phyloP scores from a whole-genome alignment of 1,140 invertebrate species.

The Drosophila funebris region DNA sequence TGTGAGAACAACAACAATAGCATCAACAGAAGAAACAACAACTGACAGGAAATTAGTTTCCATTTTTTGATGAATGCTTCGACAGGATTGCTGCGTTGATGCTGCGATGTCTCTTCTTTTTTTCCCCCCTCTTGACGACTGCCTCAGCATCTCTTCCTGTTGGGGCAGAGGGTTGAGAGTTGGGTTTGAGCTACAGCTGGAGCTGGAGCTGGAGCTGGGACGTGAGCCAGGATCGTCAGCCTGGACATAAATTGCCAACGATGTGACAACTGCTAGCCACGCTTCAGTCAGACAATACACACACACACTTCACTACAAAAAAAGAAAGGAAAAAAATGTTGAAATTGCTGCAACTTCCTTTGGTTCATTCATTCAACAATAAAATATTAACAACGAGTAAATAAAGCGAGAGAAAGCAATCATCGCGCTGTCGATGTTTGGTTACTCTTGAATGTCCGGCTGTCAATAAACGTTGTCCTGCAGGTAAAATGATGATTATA shows the following conservation, averaged over 20 bases:
- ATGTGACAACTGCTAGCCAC: slow-evolving; percentile 80
- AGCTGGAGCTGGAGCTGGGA: slow-evolving; percentile 20
- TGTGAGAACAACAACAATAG: slow-evolving; percentile 29
- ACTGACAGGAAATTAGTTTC: slow-evolving; percentile 83
- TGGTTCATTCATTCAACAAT: slow-evolving; percentile 69
- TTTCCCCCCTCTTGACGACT: slow-evolving; percentile 6
- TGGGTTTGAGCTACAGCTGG: slow-evolving; percentile 5
- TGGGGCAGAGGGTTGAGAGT: slow-evolving; percentile 16
- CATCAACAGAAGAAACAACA: slow-evolving; percentile 60
- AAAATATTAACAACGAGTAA: slow-evolving; percentile 72
- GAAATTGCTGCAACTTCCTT: slow-evolving; percentile 71
- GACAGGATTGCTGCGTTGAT: slow-evolving; percentile 76
- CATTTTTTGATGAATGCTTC: slow-evolving; percentile 83
- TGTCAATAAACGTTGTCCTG: slow-evolving; percentile 29
- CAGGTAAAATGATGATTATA: neutral
- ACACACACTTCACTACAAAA: slow-evolving; percentile 16
- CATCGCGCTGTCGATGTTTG: slow-evolving; percentile 19
- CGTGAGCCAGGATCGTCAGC: slow-evolving; percentile 61
- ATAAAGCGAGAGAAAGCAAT: slow-evolving; percentile 59
- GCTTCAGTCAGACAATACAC: slow-evolving; percentile 58
- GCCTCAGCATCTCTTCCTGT: slow-evolving; percentile 46
- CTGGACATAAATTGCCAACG: slow-evolving; percentile 73
- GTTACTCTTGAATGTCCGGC: slow-evolving; percentile 22
- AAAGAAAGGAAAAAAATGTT: slow-evolving; percentile 25
- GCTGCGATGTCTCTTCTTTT: slow-evolving; percentile 55